A percentile compares a stretch with the other conserved stretches of the same genome.
phyloP scores from a whole-genome alignment of 1,140 invertebrate genomes.

The Drosophila punjabiensis region DNA sequence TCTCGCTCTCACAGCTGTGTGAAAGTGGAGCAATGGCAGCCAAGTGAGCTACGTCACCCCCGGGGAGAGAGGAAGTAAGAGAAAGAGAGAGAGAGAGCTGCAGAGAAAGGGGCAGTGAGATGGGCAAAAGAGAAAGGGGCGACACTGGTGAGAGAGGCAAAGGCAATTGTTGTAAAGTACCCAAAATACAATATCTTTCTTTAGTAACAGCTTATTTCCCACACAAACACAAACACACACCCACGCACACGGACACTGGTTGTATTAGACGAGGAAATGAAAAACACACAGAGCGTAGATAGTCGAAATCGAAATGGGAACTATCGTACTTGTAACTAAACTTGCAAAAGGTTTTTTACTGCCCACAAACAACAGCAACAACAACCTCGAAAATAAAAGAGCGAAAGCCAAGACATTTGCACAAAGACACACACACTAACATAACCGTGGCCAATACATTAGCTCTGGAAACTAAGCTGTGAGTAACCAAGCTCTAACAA shows the following conservation, averaged over 20 bases:
- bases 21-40: constrained; percentile 67
- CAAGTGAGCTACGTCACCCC: constrained; percentile 45
- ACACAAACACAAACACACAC: constrained; percentile 14
- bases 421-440: background rate
- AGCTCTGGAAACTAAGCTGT: background rate
- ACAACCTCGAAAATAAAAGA: background rate
- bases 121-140: constrained; percentile 21
- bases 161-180: constrained; percentile 37
- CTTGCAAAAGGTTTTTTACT: constrained; percentile 22
- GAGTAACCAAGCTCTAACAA: background rate
- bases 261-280: constrained; percentile 3
- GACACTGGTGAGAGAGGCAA: background rate
- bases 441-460: constrained; percentile 7
- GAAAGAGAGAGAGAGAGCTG: constrained; percentile 1
- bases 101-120: constrained; percentile 16
- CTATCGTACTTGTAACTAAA: constrained; percentile 12
- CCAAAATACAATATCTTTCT: constrained; percentile 38
- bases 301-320: constrained; percentile 17
- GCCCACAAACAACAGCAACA: constrained; percentile 8
- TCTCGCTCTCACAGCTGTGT: constrained; percentile 34
- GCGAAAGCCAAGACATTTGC: constrained; percentile 15
- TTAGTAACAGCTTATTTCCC: constrained; percentile 32
- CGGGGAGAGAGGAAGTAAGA: constrained; percentile 13
- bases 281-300: constrained; percentile 20
- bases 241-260: background rate